A percentile compares a stretch with the other conserved stretches of the same genome.
Conservation (phyloP, 2,888 invertebrate genomes). For the Coronaproctus castanopsis region DNA sequence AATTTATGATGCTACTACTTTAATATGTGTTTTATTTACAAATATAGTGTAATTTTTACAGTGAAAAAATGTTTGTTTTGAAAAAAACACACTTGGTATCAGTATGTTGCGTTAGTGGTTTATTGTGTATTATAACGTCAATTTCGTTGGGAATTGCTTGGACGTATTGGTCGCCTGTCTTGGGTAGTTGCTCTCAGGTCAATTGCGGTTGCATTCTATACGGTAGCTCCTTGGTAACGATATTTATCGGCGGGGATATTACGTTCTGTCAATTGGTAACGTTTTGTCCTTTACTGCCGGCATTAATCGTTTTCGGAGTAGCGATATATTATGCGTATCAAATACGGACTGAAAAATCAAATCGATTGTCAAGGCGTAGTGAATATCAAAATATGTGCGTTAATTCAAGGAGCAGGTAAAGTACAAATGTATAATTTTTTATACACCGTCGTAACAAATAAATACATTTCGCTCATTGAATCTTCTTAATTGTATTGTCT, state of each 20-base stretch:
- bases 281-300: neutral
- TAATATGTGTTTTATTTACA: no score
- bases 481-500: no score
- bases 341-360: neutral
- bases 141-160: constrained; percentile 6
- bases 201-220: constrained; percentile 9
- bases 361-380: neutral
- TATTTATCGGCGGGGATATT: constrained; percentile 4
- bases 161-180: constrained; percentile 9
- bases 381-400: neutral
- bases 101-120: constrained; percentile 7
- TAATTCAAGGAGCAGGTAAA: neutral
- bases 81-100: constrained; percentile 2
- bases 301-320: constrained; percentile 4
- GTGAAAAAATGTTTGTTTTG: constrained; percentile 1
- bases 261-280: constrained; percentile 6
- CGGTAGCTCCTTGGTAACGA: constrained; percentile 1
- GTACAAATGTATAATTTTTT: no score
- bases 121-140: constrained; percentile 4
- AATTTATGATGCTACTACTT: no score
- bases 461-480: no score
- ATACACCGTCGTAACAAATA: no score
- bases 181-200: constrained; percentile 4
- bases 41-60: no score
- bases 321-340: constrained; percentile 3